Conservation (phyloP, 2,797 vertebrate genomes). For the Serranus cabrilla region DNA sequence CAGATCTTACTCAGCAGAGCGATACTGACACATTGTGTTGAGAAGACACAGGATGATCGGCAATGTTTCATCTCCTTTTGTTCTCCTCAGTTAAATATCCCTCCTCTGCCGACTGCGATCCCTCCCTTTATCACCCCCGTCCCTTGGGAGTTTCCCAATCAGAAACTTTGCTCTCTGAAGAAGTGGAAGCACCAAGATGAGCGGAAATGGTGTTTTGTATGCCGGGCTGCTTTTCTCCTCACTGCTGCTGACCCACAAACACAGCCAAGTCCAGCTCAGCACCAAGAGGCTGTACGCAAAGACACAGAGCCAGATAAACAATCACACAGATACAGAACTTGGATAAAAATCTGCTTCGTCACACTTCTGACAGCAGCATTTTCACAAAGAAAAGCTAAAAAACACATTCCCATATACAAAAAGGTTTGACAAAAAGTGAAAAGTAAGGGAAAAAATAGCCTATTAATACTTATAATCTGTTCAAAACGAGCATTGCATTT, state of each 20-base stretch:
- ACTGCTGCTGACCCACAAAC: constrained; percentile 68
- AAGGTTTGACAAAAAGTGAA: not conserved
- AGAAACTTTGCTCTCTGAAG: constrained; percentile 45
- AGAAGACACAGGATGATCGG: constrained; percentile 36
- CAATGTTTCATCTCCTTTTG: constrained; percentile 49
- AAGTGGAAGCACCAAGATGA: constrained; percentile 52
- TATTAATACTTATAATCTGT: not conserved
- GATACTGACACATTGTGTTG: constrained; percentile 23
- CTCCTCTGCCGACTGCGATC: constrained; percentile 36
- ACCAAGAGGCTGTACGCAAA: constrained; percentile 16
- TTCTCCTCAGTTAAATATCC: constrained; percentile 35
- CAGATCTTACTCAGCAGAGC: constrained; percentile 16
- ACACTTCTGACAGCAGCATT: constrained; percentile 4
- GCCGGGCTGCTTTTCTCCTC: constrained; percentile 46
- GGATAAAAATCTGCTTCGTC: constrained; percentile 48
- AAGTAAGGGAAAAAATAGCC: not conserved
- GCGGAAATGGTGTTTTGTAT: constrained; percentile 43
- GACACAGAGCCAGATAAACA: constrained; percentile 40
- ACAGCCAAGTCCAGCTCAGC: constrained; percentile 58
- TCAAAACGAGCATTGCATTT: constrained; percentile 1
- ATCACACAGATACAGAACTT: constrained; percentile 33
- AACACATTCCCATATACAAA: not conserved
- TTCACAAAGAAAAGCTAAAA: not conserved
- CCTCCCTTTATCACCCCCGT: constrained; percentile 41
- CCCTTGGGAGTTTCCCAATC: constrained; percentile 49